Evolutionary conservation across 2,797 vertebrate species (phyloP).

Genomic region (Scyliorhinus canicula): DNA sequence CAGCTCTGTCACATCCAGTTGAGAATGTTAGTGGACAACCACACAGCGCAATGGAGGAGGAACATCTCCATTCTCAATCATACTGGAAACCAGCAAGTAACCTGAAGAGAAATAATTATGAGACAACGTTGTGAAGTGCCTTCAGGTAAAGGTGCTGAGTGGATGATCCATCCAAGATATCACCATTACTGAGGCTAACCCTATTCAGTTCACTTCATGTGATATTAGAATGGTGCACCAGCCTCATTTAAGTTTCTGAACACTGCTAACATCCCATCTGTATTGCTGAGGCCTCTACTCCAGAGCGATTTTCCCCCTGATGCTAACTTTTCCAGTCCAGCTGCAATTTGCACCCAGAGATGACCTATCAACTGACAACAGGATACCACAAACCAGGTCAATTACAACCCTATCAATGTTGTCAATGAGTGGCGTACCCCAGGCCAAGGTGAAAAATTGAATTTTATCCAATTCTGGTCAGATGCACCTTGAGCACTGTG

Average conservation of each 20-base stretch:
- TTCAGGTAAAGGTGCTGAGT: not conserved
- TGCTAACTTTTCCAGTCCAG: not conserved
- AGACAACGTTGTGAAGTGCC: not conserved
- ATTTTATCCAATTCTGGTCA: too few species aligned
- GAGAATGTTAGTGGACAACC: too few species aligned
- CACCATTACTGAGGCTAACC: not conserved
- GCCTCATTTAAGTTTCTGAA: not conserved
- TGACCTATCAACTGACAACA: not conserved
- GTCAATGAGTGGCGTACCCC: too few species aligned
- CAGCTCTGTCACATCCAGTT: too few species aligned
- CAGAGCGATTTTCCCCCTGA: not conserved
- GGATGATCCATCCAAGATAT: not conserved
- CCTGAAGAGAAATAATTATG: not conserved
- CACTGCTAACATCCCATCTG: not conserved
- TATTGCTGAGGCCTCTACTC: not conserved
- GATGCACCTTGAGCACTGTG: too few species aligned
- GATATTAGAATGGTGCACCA: not conserved
- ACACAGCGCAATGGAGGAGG: too few species aligned
- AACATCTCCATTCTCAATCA: not conserved
- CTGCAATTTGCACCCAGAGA: not conserved
- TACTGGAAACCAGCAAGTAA: not conserved
- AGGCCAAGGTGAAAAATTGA: too few species aligned
- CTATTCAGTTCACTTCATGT: not conserved
- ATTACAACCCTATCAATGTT: too few species aligned
- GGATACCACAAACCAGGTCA: not conserved